Conservation (phyloP, 2,113 vertebrate genomes). For the Dryoscopus gambensis region DNA sequence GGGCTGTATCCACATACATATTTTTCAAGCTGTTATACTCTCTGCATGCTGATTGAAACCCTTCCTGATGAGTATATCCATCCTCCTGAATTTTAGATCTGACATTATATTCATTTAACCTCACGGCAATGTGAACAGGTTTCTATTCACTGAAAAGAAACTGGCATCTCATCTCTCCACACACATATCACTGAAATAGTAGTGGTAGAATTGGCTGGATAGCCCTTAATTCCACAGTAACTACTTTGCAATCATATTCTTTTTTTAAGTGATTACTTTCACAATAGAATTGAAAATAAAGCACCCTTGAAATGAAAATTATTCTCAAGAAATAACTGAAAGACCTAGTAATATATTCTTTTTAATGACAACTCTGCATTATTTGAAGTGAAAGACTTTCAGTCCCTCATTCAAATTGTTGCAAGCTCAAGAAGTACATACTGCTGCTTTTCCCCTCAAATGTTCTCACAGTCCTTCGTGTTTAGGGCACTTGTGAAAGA, state of each 20-base stretch:
- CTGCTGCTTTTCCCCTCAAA: background rate
- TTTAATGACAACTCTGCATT: background rate
- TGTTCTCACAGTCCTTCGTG: accelerated
- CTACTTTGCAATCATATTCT: background rate
- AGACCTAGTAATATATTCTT: background rate
- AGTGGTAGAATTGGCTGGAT: background rate
- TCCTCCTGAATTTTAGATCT: background rate
- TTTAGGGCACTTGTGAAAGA: background rate
- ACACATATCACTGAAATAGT: background rate
- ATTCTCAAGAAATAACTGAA: background rate
- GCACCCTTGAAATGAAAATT: background rate
- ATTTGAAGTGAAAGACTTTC: background rate
- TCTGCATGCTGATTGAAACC: background rate
- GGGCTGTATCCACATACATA: background rate
- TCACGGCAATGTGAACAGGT: background rate
- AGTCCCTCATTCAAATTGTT: background rate
- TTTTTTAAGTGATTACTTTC: background rate
- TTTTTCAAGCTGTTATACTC: background rate
- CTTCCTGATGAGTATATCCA: background rate
- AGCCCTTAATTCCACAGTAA: background rate
- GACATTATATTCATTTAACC: background rate
- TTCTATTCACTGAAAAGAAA: background rate
- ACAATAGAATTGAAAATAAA: background rate
- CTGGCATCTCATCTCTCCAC: background rate
- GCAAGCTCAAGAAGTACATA: background rate